Percentiles rank a stretch among this genome's conserved stretches.
phyloP scores from a whole-genome alignment of 1,140 invertebrate species.

The Pseudachorutes palmiensis region DNA sequence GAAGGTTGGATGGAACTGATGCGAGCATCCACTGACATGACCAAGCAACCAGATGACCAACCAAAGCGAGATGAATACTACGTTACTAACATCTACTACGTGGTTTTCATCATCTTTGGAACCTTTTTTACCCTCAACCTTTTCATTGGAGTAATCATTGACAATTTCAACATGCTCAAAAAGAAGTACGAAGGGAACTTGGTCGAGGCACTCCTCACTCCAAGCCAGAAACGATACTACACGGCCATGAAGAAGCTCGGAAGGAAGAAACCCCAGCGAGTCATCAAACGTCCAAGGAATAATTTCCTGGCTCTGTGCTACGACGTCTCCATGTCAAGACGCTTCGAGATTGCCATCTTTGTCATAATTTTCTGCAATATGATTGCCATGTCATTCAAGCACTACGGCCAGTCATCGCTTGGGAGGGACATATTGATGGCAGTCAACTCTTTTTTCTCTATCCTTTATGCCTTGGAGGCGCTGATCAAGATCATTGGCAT shows the following conservation, averaged over 20 bases:
- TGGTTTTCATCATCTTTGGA: constrained; percentile 86
- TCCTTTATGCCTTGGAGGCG: constrained; percentile 85
- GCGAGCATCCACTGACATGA: constrained; percentile 67
- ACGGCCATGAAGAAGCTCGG: constrained; percentile 95
- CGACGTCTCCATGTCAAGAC: constrained; percentile 84
- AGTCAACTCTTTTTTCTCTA: constrained; percentile 92
- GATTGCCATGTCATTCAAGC: constrained; percentile 92
- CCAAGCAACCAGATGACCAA: constrained; percentile 72
- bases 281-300: constrained; percentile 88
- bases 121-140: constrained; percentile 88
- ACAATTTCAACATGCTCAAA: constrained; percentile 89
- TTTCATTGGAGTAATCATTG: constrained; percentile 89
- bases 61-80: constrained; percentile 76
- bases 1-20: constrained; percentile 94
- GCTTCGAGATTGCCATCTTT: constrained; percentile 92
- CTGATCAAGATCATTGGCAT: constrained; percentile 89
- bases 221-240: constrained; percentile 94
- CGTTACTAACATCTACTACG: constrained; percentile 83
- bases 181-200: constrained; percentile 96
- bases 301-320: constrained; percentile 90
- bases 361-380: constrained; percentile 91
- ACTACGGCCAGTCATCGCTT: constrained; percentile 81
- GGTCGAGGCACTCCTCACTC: constrained; percentile 91
- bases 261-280: constrained; percentile 91
- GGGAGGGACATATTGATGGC: constrained; percentile 85